These are phyloP conservation scores for Sisyra terminalis DNA, from an alignment of 2,888 invertebrate genomes.

Conservation along the genomic window DNA sequence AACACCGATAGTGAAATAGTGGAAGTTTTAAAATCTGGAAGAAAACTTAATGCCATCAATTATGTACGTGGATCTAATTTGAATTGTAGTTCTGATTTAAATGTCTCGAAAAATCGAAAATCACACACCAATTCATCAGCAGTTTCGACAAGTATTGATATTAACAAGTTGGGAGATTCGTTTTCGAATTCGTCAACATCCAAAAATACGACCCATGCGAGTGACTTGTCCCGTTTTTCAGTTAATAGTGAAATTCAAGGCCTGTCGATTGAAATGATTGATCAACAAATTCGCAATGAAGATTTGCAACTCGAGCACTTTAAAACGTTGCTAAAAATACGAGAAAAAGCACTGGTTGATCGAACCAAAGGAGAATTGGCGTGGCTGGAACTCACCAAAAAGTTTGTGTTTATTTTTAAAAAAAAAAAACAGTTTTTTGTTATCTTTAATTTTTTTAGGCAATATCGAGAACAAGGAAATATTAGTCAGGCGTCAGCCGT, in stretches of 20 bases:
- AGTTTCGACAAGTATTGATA: too few relatives aligned
- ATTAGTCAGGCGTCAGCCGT: constrained; percentile 37
- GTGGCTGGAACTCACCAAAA: constrained; percentile 49
- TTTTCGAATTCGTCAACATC: too few relatives aligned
- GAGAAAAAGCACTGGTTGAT: constrained; percentile 48
- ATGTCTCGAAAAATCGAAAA: too few relatives aligned
- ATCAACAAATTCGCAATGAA: constrained; percentile 49
- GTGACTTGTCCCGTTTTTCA: not conserved
- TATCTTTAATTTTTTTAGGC: constrained; percentile 19
- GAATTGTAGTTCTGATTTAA: too few relatives aligned
- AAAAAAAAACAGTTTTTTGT: constrained; percentile 3
- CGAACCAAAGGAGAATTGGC: constrained; percentile 46
- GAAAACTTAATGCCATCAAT: too few relatives aligned
- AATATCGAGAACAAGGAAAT: constrained; percentile 35
- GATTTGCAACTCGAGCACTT: constrained; percentile 47
- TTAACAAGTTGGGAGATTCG: too few relatives aligned
- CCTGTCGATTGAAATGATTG: constrained; percentile 19
- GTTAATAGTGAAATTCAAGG: not conserved
- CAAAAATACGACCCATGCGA: too few relatives aligned
- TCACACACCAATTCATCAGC: too few relatives aligned
- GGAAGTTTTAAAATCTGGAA: too few relatives aligned
- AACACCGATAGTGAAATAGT: too few relatives aligned
- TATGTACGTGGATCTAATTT: too few relatives aligned
- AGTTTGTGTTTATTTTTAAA: constrained; percentile 18
- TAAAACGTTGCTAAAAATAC: constrained; percentile 42